A percentile compares a stretch with the other conserved stretches of the same genome.
Conservation (phyloP, 2,888 invertebrate species). For the Pristionchus entomophagus region DNA sequence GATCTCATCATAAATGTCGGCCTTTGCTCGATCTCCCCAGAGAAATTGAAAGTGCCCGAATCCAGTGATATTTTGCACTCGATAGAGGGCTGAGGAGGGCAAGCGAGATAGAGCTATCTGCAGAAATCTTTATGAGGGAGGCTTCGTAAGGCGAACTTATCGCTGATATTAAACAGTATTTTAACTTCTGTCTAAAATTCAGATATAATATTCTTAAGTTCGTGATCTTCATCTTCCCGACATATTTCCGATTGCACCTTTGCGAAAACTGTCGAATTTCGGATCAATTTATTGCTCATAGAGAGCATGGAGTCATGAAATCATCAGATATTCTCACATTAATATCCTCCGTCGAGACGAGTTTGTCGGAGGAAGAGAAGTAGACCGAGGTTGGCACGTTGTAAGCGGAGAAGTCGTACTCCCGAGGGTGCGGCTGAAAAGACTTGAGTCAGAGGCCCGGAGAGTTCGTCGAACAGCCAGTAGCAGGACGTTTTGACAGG, state of each 20-base stretch:
- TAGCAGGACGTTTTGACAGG: too few species aligned
- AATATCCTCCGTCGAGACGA: background rate
- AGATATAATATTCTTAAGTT: background rate
- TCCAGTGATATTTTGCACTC: background rate
- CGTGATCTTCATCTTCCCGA: background rate
- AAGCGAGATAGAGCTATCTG: background rate
- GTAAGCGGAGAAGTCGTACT: background rate
- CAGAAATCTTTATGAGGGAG: background rate
- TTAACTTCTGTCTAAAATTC: background rate
- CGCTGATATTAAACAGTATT: background rate
- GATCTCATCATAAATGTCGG: slow-evolving; percentile 15
- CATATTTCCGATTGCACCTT: background rate
- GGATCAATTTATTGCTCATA: background rate
- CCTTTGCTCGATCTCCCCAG: slow-evolving; percentile 25
- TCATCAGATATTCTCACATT: background rate
- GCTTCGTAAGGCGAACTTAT: too few species aligned
- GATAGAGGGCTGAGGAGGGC: background rate
- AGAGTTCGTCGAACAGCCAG: too few species aligned
- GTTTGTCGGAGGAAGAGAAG: background rate
- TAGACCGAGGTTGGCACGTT: background rate
- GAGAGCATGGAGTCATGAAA: background rate
- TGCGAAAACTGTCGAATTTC: background rate
- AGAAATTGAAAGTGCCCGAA: slow-evolving; percentile 14
- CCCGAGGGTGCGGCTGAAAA: background rate
- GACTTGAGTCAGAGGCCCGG: too few species aligned